Base-by-base conservation (phyloP, 2,888 invertebrate species). In the Crocallis elinguaria region DNA sequence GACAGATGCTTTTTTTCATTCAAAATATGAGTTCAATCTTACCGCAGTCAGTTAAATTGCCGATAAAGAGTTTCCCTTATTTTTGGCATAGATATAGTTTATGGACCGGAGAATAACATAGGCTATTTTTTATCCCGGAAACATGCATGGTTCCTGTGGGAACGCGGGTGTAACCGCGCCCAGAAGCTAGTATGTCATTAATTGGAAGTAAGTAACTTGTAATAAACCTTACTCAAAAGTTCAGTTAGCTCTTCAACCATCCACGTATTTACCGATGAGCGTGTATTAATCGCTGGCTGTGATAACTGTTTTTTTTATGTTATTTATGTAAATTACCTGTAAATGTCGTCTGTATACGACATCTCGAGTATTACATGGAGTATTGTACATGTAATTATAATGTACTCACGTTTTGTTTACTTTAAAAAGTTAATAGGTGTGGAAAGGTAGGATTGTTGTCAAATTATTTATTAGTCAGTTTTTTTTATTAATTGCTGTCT, bases 241-340 rank as follows among this genome's bases (percentile, higher is more conserved):
- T 11, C 1, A 6, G 11, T 23, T 3, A 29, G 25, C 48, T 54
- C 48, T 29, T 9, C 17, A 12, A 33, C 35, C 19, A 35, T 14
- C 16, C 12, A 37, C 9, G 35, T 52, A 37, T 54, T 48, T 53
- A 49, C 48, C 48, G 43, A 54, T 48, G 48, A 54, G 48, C 57
- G 49, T 48, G 58, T 62, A 64, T 58, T 62, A 67, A 64, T 62
- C 62, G 65, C 57, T 49, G 35, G 48, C 59, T 51, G 60, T 48
- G 59, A 56, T 67, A 65, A 67, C 67, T 64, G 65, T 62, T 57
- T 64, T 61, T 62, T 57, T 60, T 29, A 57, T 48, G 53, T 49
- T 51, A 51, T 56, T 57, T 58, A 64, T 60, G 56, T 39, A 60
- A 62, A 64, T 61, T 48, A 44, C 8, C 7, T 4, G 32, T 38